These are phyloP conservation scores for Helleia helle DNA, from an alignment of 2,888 invertebrate species.

Conservation along the genomic window DNA sequence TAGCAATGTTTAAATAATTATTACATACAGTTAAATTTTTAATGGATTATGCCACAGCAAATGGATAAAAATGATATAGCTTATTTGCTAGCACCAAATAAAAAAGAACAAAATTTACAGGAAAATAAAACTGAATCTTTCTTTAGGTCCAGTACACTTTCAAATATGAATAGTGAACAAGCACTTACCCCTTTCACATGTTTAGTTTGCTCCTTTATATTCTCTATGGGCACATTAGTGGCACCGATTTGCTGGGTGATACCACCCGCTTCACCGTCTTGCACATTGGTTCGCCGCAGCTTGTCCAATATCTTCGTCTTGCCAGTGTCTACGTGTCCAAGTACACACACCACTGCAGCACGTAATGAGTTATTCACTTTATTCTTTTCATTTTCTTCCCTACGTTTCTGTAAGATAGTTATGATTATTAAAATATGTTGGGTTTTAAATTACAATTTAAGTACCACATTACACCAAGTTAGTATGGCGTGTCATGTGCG, in stretches of 20 bases:
- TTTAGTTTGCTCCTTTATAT: conserved; percentile 94
- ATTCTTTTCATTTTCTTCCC: conserved; percentile 62
- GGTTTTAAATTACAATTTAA: too few species aligned
- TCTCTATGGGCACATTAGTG: conserved; percentile 97
- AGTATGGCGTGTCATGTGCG: too few species aligned
- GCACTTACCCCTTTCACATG: conserved; percentile 92
- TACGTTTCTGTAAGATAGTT: conserved; percentile 47
- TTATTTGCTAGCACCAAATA: too few species aligned
- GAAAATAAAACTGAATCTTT: too few species aligned
- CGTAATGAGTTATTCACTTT: conserved; percentile 76
- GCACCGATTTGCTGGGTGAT: conserved; percentile 99
- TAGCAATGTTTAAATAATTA: too few species aligned
- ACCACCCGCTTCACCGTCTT: conserved; percentile 98
- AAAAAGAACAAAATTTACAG: too few species aligned
- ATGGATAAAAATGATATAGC: too few species aligned
- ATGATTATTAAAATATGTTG: neutral
- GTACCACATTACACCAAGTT: too few species aligned
- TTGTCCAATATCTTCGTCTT: conserved; percentile 99
- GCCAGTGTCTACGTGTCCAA: conserved; percentile 99
- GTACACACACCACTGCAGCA: conserved; percentile 97
- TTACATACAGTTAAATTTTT: too few species aligned
- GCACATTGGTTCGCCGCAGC: conserved; percentile 89
- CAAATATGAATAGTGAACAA: too few species aligned
- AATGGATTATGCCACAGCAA: too few species aligned
- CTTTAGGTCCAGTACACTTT: too few species aligned